These are phyloP conservation scores for Hydrolagus affinis DNA, from an alignment of 2,113 vertebrate genomes.

Conservation along the genomic window DNA sequence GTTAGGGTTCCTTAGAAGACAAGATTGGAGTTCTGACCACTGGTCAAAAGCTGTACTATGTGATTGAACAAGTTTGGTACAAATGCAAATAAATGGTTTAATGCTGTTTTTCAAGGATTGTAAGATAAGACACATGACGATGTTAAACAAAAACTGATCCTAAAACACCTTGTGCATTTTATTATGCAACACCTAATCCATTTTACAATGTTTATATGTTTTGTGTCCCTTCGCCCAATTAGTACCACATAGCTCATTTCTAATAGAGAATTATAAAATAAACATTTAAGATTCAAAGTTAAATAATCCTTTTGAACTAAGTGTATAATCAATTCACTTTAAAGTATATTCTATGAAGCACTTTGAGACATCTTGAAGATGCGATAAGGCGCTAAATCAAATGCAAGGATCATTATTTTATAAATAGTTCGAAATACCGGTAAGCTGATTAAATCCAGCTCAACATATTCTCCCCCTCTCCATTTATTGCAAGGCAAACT, in stretches of 20 bases:
- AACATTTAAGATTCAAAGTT: neutral
- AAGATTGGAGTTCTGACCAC: no score
- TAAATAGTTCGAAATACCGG: neutral
- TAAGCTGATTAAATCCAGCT: neutral
- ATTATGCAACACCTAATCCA: neutral
- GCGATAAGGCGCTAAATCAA: no score
- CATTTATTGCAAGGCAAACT: slow-evolving; percentile 37
- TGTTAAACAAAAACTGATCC: no score
- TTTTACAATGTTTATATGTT: neutral
- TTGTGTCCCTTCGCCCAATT: neutral
- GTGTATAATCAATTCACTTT: no score
- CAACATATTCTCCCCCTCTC: neutral
- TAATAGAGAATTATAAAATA: neutral
- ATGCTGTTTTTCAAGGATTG: no score
- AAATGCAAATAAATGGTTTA: no score
- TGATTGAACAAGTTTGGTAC: neutral
- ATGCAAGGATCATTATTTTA: no score
- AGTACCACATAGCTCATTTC: neutral
- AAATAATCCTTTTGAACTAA: no score
- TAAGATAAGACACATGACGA: no score
- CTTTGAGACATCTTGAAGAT: no score
- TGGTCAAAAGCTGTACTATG: neutral
- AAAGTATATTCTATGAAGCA: no score
- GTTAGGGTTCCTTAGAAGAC: no score
- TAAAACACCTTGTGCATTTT: neutral